Evolutionary conservation across 2,113 vertebrate genomes (phyloP).

Genomic region (Entomyzon cyanotis): DNA sequence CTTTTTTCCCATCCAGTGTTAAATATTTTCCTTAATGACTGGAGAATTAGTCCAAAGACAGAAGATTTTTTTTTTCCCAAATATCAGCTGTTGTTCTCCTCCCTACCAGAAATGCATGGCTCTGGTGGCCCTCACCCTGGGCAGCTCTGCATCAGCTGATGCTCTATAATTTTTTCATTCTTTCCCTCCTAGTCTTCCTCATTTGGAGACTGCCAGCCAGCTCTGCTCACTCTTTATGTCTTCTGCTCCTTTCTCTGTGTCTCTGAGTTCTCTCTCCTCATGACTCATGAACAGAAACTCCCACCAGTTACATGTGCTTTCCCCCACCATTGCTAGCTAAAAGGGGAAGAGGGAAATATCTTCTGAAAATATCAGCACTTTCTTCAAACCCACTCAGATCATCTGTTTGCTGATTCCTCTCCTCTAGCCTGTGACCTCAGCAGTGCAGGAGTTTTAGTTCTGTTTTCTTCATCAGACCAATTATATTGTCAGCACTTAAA

Average conservation of each 20-base stretch:
- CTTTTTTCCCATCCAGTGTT: background rate
- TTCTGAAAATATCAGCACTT: constrained; percentile 56
- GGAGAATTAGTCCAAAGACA: constrained; percentile 2
- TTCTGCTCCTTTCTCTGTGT: background rate
- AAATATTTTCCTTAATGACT: constrained; percentile 31
- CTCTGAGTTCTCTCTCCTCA: background rate
- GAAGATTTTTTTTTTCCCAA: background rate
- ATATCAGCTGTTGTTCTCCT: background rate
- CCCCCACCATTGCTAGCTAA: background rate
- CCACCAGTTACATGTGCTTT: background rate
- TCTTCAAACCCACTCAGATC: constrained; percentile 2
- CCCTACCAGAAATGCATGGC: background rate
- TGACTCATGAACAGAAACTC: background rate
- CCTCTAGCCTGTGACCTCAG: constrained; percentile 21
- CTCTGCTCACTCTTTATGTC: background rate
- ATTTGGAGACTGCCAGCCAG: background rate
- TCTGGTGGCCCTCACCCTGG: background rate
- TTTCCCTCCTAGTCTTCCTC: background rate
- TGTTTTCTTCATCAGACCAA: constrained; percentile 45
- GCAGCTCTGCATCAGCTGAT: background rate
- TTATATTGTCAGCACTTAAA: constrained; percentile 50
- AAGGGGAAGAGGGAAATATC: constrained; percentile 34
- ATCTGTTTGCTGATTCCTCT: constrained; percentile 24
- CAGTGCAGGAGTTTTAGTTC: constrained; percentile 25
- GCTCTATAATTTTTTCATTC: background rate